phyloP scores from a whole-genome alignment of 2,113 vertebrate genomes.

The Datnioides undecimradiatus region DNA sequence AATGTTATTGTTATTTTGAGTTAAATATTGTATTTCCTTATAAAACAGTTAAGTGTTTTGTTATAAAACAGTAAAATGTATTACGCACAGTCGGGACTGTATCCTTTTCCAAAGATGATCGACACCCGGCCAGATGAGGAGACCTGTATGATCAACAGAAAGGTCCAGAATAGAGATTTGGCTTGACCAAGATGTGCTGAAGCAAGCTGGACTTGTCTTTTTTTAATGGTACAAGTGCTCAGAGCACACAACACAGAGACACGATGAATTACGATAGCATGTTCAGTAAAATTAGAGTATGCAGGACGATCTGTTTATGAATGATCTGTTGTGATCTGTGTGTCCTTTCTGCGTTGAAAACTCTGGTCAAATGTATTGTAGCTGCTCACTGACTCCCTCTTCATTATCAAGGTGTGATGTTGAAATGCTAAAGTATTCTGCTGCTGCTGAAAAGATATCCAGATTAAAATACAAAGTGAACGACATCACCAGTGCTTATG shows the following conservation, averaged over 20 bases:
- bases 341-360: slow-evolving; percentile 38
- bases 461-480: slow-evolving; percentile 67
- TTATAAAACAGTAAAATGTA: slow-evolving; percentile 45
- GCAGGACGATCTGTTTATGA: slow-evolving; percentile 1
- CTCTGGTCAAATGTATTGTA: slow-evolving; percentile 53
- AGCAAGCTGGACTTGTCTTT: slow-evolving; percentile 96
- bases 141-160: slow-evolving; percentile 17
- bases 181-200: slow-evolving; percentile 87
- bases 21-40: slow-evolving; percentile 60
- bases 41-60: slow-evolving; percentile 47
- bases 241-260: slow-evolving; percentile 36
- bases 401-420: slow-evolving; percentile 58
- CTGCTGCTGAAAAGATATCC: slow-evolving; percentile 69
- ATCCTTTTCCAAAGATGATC: slow-evolving; percentile 44
- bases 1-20: slow-evolving; percentile 58
- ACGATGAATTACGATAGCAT: slow-evolving; percentile 7
- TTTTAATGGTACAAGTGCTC: slow-evolving; percentile 41
- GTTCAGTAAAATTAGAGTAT: slow-evolving; percentile 1
- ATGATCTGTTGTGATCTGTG: slow-evolving; percentile 7
- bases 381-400: slow-evolving; percentile 63
- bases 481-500: slow-evolving; percentile 39
- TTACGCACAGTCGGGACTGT: slow-evolving; percentile 45
- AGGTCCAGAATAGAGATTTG: slow-evolving; percentile 42
- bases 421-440: slow-evolving; percentile 70
- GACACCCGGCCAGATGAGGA: slow-evolving; percentile 34